Conservation (phyloP, 2,797 vertebrate species). For the Synaphobranchus kaupii region DNA sequence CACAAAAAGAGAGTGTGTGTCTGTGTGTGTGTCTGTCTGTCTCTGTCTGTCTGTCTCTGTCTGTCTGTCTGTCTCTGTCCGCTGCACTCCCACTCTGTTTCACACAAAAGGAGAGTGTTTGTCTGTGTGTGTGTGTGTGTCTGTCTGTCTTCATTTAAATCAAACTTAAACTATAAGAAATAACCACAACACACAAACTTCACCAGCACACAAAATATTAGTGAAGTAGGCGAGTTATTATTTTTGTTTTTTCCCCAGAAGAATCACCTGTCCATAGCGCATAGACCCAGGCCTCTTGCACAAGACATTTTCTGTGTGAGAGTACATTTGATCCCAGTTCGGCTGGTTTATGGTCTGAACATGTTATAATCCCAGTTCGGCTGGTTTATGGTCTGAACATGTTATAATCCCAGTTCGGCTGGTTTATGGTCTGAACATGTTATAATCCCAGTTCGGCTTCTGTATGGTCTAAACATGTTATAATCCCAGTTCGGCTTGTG, state of each 20-base stretch:
- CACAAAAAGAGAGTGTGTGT: conserved; percentile 54
- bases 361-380: too few species aligned
- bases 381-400: too few species aligned
- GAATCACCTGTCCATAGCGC: neutral
- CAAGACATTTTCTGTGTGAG: neutral
- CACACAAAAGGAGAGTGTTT: too few species aligned
- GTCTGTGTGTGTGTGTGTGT: too few species aligned
- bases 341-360: neutral
- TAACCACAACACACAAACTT: neutral
- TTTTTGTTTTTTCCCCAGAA: neutral
- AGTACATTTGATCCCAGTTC: too few species aligned
- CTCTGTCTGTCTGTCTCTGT: conserved; percentile 46
- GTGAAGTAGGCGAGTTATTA: neutral
- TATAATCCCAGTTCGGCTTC: too few species aligned
- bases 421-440: too few species aligned
- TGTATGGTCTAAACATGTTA: too few species aligned
- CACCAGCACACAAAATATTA: neutral
- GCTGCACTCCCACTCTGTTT: too few species aligned
- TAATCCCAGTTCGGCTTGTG: too few species aligned
- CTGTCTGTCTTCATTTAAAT: conserved; percentile 65
- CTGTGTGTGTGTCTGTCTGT: conserved; percentile 52
- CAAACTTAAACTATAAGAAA: conserved; percentile 66
- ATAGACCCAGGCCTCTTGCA: neutral
- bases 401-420: too few species aligned
- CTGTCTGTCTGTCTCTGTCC: conserved; percentile 52